A percentile compares a stretch with the other conserved stretches of the same genome.
Evolutionary conservation across 2,888 invertebrate species (phyloP).

Genomic region (Lepidochrysops patricia): DNA sequence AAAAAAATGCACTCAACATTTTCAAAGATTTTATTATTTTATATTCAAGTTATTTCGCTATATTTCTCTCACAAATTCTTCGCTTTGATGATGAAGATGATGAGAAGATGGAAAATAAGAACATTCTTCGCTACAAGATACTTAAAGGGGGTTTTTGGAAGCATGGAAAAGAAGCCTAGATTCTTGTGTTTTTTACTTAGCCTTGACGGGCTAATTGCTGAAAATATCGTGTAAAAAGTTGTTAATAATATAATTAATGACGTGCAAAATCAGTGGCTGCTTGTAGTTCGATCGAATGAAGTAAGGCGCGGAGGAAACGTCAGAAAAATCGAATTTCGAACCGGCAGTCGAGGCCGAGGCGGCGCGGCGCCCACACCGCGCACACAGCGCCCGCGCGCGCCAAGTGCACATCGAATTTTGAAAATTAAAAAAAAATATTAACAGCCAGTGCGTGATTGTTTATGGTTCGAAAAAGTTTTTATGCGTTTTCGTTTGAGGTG

Average conservation of each 20-base stretch:
- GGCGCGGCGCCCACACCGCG: constrained; percentile 66
- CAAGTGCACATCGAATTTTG: constrained; percentile 25
- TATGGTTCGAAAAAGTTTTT: constrained; percentile 1
- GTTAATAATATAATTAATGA: constrained; percentile 28
- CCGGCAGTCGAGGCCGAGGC: constrained; percentile 69
- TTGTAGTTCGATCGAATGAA: constrained; percentile 66
- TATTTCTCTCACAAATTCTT: too few relatives aligned
- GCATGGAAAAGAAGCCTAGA: too few relatives aligned
- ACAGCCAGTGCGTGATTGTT: constrained; percentile 26
- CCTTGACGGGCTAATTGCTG: background rate
- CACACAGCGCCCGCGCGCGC: constrained; percentile 61
- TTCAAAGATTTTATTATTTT: too few relatives aligned
- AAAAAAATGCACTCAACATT: too few relatives aligned
- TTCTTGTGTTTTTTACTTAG: too few relatives aligned
- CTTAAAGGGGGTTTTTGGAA: too few relatives aligned
- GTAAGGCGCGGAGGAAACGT: constrained; percentile 73
- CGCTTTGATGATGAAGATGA: too few relatives aligned
- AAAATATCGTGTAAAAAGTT: background rate
- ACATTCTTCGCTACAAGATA: too few relatives aligned
- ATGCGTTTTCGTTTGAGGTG: constrained; percentile 39
- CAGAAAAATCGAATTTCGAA: constrained; percentile 74
- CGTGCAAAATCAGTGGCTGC: constrained; percentile 69
- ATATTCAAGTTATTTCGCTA: too few relatives aligned
- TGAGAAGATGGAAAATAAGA: too few relatives aligned
- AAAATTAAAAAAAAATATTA: constrained; percentile 29